Conservation (phyloP, 2,888 invertebrate species). For the Eupithecia pulchellata region DNA sequence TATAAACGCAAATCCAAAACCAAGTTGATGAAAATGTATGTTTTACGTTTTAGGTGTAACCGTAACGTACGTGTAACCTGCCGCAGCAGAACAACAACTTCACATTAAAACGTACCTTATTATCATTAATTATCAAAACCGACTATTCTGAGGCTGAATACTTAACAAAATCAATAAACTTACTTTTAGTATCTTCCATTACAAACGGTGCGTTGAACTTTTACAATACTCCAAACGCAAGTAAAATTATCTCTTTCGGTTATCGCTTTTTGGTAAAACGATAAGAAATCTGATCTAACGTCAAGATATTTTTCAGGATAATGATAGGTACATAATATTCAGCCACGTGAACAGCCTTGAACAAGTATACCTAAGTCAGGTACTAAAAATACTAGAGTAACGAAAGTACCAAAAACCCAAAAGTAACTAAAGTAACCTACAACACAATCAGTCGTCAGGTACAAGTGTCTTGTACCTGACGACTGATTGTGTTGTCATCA, state of each 20-base stretch:
- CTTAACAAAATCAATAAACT: constrained; percentile 24
- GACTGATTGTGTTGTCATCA: too few species aligned
- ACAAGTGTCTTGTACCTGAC: neutral
- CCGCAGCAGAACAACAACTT: too few species aligned
- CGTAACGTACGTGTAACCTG: too few species aligned
- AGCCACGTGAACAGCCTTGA: neutral
- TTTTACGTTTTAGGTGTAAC: neutral
- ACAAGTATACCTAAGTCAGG: neutral
- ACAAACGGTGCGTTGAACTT: constrained; percentile 28
- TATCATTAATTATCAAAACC: neutral
- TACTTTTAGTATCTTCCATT: constrained; percentile 40
- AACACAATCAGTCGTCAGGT: neutral
- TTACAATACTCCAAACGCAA: constrained; percentile 35
- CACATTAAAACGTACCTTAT: too few species aligned
- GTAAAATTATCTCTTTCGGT: constrained; percentile 33
- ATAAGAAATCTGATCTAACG: constrained; percentile 46
- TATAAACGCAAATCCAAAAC: neutral
- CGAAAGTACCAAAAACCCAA: neutral
- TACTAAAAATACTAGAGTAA: neutral
- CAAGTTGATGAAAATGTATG: neutral
- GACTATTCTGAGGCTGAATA: neutral
- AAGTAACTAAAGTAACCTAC: neutral
- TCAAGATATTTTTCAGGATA: constrained; percentile 21
- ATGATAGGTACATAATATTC: neutral
- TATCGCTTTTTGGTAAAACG: constrained; percentile 35